A percentile compares a stretch with the other conserved stretches of the same genome.
These are phyloP conservation scores for Echinops telfairi DNA, from an alignment of 2,113 vertebrate genomes.

Conservation along the genomic window DNA sequence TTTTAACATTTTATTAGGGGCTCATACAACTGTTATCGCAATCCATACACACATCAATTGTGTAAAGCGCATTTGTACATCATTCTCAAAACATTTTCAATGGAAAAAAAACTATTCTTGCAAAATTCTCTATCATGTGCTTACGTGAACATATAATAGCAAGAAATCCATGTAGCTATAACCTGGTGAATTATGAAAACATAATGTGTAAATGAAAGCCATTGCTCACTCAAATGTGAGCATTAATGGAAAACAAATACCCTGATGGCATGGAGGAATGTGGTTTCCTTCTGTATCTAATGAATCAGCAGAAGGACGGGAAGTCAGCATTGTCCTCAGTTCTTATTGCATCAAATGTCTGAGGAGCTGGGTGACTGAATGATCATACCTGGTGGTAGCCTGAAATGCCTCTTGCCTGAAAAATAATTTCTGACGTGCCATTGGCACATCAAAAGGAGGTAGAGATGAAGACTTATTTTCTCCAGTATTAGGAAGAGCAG, in stretches of 20 bases:
- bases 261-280: not conserved
- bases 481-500: conserved; percentile 65
- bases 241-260: conserved; percentile 41
- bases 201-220: conserved; percentile 24
- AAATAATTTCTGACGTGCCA: conserved; percentile 68
- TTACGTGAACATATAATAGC: not conserved
- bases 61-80: too few relatives aligned
- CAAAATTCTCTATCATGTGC: too few relatives aligned
- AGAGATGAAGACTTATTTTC: conserved; percentile 73
- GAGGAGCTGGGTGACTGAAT: conserved; percentile 21
- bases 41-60: too few relatives aligned
- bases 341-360: conserved; percentile 21
- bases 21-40: too few relatives aligned
- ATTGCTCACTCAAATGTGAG: not conserved
- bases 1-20: too few relatives aligned
- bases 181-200: conserved; percentile 30
- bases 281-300: conserved; percentile 49
- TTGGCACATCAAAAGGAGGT: conserved; percentile 51
- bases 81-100: too few relatives aligned
- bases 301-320: conserved; percentile 28
- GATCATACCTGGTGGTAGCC: conserved; percentile 46
- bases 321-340: conserved; percentile 22
- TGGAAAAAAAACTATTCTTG: too few relatives aligned
- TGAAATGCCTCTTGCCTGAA: conserved; percentile 61
- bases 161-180: conserved; percentile 14